Evolutionary conservation across 2,888 invertebrate genomes (phyloP), one percentile per base, ranked within the genome.

Genomic region (Diadromus collaris): DNA sequence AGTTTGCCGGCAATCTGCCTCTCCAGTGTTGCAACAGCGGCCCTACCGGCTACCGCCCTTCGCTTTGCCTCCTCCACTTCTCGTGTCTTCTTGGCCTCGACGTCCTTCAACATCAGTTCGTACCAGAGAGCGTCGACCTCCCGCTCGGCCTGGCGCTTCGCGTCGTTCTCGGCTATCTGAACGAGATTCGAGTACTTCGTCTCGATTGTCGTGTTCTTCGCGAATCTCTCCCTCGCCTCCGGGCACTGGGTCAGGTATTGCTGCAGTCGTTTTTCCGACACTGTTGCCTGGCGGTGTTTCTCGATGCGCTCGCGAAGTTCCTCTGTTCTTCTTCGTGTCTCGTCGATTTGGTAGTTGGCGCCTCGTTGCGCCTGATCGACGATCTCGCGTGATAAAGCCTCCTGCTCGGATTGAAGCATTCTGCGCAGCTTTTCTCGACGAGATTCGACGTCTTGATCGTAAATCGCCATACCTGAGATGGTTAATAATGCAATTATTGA

Each of bases 91-190:
- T 87, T 89, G 7, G 93, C 93, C 5, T 93, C 92, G 2, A 92
- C 87, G 82, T 94, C 93, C 83, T 92, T 94, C 91, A 93, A 89
- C 81, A 92, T 91, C n/a, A 94, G 89, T 44, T 92, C 92, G 65
- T 93, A 87, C 94, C 95, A 95, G 92, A 94, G 92, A 58, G 89
- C 91, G 61, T 95, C 94, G 3, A 93, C 83, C 86, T 94, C 94
- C 5, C 87, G 91, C 82, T 94, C 93, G 0, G 92, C 91, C 88
- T 92, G 89, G 71, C 91, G 91, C 75, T 89, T 90, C 0, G 93
- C 91, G 82, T 92, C 89, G 75, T 94, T 94, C 87, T 94, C 94
- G 65, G 90, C 90, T 48, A 94, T 94, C 89, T 94, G 94, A 82
- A 93, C 93, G 63, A 93, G 88, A 81, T 94, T 94, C 3, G 92